Conservation (phyloP, 2,113 vertebrate species). For the Aphyosemion australe region DNA sequence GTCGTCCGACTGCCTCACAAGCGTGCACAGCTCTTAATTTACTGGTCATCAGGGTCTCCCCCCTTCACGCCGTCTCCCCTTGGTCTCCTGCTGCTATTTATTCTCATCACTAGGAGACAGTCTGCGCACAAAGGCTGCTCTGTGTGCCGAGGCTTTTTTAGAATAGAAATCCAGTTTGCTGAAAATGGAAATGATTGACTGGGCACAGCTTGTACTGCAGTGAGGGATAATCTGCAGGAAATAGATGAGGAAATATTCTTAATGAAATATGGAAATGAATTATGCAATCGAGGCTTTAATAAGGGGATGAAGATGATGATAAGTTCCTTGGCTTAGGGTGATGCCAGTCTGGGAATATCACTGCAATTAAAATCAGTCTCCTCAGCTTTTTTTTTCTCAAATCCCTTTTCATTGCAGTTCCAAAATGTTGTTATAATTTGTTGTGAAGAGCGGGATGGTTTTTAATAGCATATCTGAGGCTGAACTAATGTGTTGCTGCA, state of each 20-base stretch:
- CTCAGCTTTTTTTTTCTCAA: conserved; percentile 5
- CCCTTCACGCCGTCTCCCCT: conserved; percentile 51
- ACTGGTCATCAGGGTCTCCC: conserved; percentile 70
- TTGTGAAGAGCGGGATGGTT: conserved; percentile 40
- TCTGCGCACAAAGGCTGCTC: conserved; percentile 70
- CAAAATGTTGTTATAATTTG: conserved; percentile 39
- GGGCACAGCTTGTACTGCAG: conserved; percentile 57
- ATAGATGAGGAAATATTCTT: conserved; percentile 53
- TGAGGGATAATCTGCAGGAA: conserved; percentile 57
- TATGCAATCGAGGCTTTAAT: conserved; percentile 37
- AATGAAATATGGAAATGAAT: conserved; percentile 63
- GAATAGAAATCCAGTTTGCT: conserved; percentile 67
- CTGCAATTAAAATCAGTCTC: conserved; percentile 49
- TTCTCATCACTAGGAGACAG: conserved; percentile 72
- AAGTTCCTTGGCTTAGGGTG: conserved; percentile 53
- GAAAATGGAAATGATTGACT: conserved; percentile 75
- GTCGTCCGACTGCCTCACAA: conserved; percentile 25
- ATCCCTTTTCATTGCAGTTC: conserved; percentile 30
- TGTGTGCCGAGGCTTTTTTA: conserved; percentile 71
- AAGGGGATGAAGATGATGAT: conserved; percentile 23
- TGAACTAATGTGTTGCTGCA: conserved; percentile 28
- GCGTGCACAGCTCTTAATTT: conserved; percentile 68
- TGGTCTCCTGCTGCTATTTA: conserved; percentile 70
- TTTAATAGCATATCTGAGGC: conserved; percentile 37
- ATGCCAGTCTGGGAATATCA: conserved; percentile 48